These are phyloP conservation scores for Asobara japonica DNA, from an alignment of 1,140 invertebrate species.

Conservation along the genomic window DNA sequence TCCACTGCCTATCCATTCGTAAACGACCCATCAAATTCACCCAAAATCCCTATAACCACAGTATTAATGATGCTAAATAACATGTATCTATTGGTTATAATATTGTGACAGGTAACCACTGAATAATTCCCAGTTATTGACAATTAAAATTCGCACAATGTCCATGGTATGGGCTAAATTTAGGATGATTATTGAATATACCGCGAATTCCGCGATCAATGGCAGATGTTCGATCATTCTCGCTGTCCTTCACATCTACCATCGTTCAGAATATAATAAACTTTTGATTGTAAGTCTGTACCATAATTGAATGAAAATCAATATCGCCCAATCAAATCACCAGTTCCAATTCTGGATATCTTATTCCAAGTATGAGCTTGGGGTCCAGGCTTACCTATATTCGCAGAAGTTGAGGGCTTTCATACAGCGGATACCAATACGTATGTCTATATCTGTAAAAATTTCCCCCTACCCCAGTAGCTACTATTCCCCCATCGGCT, in stretches of 20 bases:
- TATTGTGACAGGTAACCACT: not conserved
- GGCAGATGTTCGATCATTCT: no score
- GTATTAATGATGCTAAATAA: not conserved
- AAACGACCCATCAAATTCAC: not conserved
- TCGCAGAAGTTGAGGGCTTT: not conserved
- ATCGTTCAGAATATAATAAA: not conserved
- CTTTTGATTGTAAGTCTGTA: not conserved
- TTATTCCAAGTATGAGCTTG: conserved; percentile 37
- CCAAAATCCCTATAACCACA: not conserved
- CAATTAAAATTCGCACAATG: not conserved
- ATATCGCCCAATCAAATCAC: conserved; percentile 48
- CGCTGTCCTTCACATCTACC: not conserved
- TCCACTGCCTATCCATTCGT: not conserved
- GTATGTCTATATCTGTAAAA: not conserved
- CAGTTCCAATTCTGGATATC: conserved; percentile 32
- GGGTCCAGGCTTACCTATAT: conserved; percentile 12
- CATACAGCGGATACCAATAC: conserved; percentile 14
- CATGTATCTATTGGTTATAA: not conserved
- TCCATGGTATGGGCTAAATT: not conserved
- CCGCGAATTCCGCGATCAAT: no score
- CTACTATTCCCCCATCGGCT: conserved; percentile 28
- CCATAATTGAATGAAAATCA: conserved; percentile 51
- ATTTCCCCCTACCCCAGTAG: not conserved
- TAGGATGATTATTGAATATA: not conserved
- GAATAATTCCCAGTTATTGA: not conserved